These are phyloP conservation scores for Oceanodroma leucorhoa DNA, from an alignment of 2,797 vertebrate genomes.

Conservation along the genomic window DNA sequence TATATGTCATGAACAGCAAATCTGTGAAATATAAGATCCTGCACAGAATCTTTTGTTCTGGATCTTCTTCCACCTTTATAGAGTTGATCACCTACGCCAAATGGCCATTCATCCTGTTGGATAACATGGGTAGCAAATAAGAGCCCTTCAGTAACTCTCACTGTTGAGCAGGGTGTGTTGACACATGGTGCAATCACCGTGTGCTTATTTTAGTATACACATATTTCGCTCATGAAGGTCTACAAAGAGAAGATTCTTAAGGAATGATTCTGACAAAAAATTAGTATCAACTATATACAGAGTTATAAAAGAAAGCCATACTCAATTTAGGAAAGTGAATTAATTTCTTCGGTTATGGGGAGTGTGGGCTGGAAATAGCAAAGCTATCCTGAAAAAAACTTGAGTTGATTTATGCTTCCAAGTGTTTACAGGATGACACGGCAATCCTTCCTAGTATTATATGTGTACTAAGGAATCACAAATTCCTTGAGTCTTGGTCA, in stretches of 20 bases:
- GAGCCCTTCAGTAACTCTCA: not conserved
- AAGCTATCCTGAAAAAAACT: not conserved
- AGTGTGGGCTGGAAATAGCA: not conserved
- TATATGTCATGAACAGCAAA: not conserved
- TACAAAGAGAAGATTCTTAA: not conserved
- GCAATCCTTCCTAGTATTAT: not conserved
- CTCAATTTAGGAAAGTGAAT: not conserved
- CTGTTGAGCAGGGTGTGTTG: not conserved
- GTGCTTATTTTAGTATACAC: not conserved
- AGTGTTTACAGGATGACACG: not conserved
- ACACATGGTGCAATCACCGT: not conserved
- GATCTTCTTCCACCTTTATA: not conserved
- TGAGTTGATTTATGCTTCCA: not conserved
- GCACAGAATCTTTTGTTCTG: not conserved
- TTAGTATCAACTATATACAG: not conserved
- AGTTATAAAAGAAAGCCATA: not conserved
- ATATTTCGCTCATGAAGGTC: not conserved
- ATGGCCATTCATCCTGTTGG: not conserved
- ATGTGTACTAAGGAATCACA: not conserved
- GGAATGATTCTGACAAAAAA: not conserved
- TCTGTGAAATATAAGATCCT: not conserved
- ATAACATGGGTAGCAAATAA: not conserved
- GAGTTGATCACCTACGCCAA: not conserved
- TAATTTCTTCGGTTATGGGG: not conserved
- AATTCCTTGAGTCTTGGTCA: not conserved